These are phyloP conservation scores for Neosilurus mollespiculum DNA, from an alignment of 2,797 vertebrate genomes.

Conservation along the genomic window DNA sequence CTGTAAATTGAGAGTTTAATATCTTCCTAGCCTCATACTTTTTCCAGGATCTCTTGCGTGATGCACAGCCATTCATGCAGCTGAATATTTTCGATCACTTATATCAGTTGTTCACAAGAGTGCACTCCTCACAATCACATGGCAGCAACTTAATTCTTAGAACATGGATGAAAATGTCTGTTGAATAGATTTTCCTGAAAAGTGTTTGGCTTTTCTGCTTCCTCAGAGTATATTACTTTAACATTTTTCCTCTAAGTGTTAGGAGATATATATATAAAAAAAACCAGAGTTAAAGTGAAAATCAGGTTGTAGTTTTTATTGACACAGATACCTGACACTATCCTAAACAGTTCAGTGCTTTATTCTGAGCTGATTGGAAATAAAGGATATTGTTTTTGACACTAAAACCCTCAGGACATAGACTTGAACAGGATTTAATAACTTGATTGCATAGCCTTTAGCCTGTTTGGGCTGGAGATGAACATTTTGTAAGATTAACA, in stretches of 20 bases:
- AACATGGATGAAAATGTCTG: slow-evolving; percentile 53
- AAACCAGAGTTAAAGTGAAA: slow-evolving; percentile 20
- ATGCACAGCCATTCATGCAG: slow-evolving; percentile 20
- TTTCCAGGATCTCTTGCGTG: slow-evolving; percentile 47
- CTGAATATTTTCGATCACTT: slow-evolving; percentile 57
- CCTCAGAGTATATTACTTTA: slow-evolving; percentile 55
- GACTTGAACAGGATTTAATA: slow-evolving; percentile 35
- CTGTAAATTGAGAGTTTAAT: slow-evolving; percentile 43
- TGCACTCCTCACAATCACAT: slow-evolving; percentile 63
- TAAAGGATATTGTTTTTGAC: slow-evolving; percentile 60
- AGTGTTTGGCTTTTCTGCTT: slow-evolving; percentile 60
- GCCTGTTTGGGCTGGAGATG: neutral
- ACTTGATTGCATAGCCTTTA: neutral
- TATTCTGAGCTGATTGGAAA: slow-evolving; percentile 40
- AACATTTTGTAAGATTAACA: slow-evolving; percentile 8
- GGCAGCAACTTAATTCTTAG: slow-evolving; percentile 55
- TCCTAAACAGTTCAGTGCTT: slow-evolving; percentile 31
- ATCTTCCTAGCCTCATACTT: slow-evolving; percentile 48
- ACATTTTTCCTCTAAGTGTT: neutral
- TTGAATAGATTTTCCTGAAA: slow-evolving; percentile 59
- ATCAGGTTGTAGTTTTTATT: slow-evolving; percentile 33
- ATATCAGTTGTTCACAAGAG: slow-evolving; percentile 60
- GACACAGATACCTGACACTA: slow-evolving; percentile 42
- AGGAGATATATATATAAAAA: slow-evolving; percentile 39
- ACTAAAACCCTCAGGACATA: slow-evolving; percentile 56